Evolutionary conservation across 2,888 invertebrate species (phyloP), one percentile per base, ranked within the genome.

Genomic region (Myopa testacea): DNA sequence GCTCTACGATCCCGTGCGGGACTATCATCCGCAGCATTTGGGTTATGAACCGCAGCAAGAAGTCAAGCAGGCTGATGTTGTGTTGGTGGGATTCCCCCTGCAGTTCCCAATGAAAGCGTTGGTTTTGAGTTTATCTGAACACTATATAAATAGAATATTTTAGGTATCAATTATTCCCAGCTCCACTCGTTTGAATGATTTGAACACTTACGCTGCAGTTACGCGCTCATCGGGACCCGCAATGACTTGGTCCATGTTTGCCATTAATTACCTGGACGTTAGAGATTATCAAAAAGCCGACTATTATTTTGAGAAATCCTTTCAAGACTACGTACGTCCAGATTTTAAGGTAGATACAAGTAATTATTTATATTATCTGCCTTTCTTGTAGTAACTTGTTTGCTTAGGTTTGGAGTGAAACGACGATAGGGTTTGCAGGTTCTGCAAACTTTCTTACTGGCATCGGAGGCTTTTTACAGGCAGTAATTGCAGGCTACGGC

Each of bases 181-280:
- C 14, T 81, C 84, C 1, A 87, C 88, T 0, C 86, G 90, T 78
- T 84, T 88, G 0, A 92, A 92, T 83, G 92, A 93, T 82, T 84
- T 93, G 34, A 82, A 87, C 0, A 91, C 91, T 82, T 93, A 93
- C 86, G 92, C 91, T 81, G 88, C 90, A 0, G 91, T 91, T 14
- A 92, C 92, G 0, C 88, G 92, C 0, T 84, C 84, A 63, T 88
- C 85, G 34, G 92, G 92, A 0, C 92, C 92, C 1, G 92, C 92
- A 0, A 92, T 93, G 92, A 92, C 92, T 1, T 92, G 92, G 92
- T 91, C 92, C 69, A 92, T 92, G 91, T 92, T 92, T 84, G 87
- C 92, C 0, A 90, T 92, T 1, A 92, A 92, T 6, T 91, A 91
- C 80, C 85, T 92, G 60, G 89, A 89, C 38, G 81, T 91, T 14